Evolutionary conservation across 2,797 vertebrate species (phyloP), one percentile per base, ranked within the genome.

Genomic region (Ambastaia sidthimunki): DNA sequence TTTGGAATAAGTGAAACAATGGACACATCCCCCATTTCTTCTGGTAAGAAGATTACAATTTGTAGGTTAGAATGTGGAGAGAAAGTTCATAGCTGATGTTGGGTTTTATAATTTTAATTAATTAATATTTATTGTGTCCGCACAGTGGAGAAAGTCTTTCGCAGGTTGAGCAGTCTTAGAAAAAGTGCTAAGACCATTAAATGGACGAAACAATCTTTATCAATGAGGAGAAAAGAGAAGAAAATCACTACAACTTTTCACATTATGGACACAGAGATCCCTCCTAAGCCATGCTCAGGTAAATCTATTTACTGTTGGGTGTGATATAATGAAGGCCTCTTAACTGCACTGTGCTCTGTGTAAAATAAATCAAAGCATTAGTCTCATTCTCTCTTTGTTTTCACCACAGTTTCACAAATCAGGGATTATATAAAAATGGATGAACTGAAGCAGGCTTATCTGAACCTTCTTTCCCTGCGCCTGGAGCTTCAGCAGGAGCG

Each of bases 351-450:
- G 11, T 60, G 18, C 23, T 31, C 19, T 23, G n/a, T 66, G 10
- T 52, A 11, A 67, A 3, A 25, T 65, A 34, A 18, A 41, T 28
- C 71, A 73, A n/a, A 60, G 7, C 10, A n/a, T n/a, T 16, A n/a
- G 15, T 55, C 3, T 57, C 1, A 37, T 47, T 37, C 12, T 12
- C 7, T 19, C 59, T 21, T 41, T 52, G 10, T 72, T 44, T 78
- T 15, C 12, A 50, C 16, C 48, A n/a, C 85, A 97, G 96, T 96
- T 73, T 94, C 95, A 94, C 87, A 97, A 90, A 96, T 97, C 86
- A 92, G 91, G 76, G 90, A 94, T 11, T 93, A 97, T 82, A 97
- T 98, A 44, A 91, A 95, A 66, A 90, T 78, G 59, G 89, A 90
- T 75, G 82, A 91, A 0, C 89, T 99, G 87, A 88, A 95, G 87